Base-by-base conservation (phyloP, 1,140 invertebrate species). In the Aphis craccivora region DNA sequence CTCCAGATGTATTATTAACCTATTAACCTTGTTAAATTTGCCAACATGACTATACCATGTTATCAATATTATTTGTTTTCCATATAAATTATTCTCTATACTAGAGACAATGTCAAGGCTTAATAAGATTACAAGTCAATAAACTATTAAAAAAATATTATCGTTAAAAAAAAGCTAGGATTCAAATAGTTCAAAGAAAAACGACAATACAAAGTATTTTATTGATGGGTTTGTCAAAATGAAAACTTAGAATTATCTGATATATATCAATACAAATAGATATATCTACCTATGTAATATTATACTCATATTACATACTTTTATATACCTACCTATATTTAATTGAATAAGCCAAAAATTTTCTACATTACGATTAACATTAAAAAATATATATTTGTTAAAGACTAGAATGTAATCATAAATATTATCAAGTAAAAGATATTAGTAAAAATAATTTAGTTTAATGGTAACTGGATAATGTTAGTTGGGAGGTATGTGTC, bases 381-480 rank as follows among this genome's bases (percentile, higher is more conserved):
- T 43, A 43, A 25, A 86, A 45, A n/a, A n/a, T 45, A 30, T 86
- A 45, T 86, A 45, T 86, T 45, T 86, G 25, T 86, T 43, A 86
- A 8, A 43, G 40, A 86, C 84, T 86, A 86, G 84, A 86, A 45
- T 1, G 40, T 86, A 45, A 88, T n/a, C 86, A 48, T 88, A 88
- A 88, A 48, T 25, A 37, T 55, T 25, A 55, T 89, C 6, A 53
- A 55, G 53, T 55, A 89, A 55, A 89, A 25, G 1, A 37, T 40
- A 40, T 89, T 89, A 40, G 53, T 89, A 35, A 20, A 23, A 53
- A 18, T 8, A 55, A 23, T 51, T 93, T n/a, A 93, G 51, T 93
- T 93, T 35, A 93, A 93, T 43, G 76, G 35, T 53, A 93, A 91
- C 67, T 91, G 14, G 22, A 53, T 51, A 11, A 48, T 48, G 7